phyloP scores from a whole-genome alignment of 53 echinoderm and acorn worm genomes.

The Astropecten irregularis region DNA sequence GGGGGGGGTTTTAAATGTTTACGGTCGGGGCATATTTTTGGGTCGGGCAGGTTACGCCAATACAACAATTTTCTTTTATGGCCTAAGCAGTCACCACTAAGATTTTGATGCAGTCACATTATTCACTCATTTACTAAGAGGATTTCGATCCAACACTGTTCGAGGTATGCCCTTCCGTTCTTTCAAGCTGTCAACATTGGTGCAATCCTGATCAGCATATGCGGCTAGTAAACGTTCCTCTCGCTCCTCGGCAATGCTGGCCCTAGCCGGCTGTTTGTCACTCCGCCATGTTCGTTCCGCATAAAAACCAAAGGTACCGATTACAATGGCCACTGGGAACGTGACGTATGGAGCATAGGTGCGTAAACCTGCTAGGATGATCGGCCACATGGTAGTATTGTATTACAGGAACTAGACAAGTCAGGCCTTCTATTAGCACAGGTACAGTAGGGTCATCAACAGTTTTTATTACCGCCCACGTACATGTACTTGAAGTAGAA shows the following conservation, averaged over 20 bases:
- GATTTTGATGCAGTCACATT: no score
- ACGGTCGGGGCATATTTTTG: no score
- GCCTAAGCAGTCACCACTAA: no score
- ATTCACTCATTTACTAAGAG: constrained; percentile 33
- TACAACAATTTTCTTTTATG: no score
- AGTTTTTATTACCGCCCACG: no score
- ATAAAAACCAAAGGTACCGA: constrained; percentile 90
- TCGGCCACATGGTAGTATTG: constrained; percentile 97
- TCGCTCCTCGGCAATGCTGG: constrained; percentile 82
- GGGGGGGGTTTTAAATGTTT: no score
- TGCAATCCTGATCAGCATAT: constrained; percentile 67
- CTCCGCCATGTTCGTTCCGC: constrained; percentile 77
- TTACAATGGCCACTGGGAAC: constrained; percentile 82
- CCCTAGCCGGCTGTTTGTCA: constrained; percentile 56
- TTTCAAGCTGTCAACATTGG: constrained; percentile 89
- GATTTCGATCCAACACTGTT: constrained; percentile 75
- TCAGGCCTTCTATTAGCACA: no score
- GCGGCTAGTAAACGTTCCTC: constrained; percentile 81
- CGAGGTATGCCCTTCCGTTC: constrained; percentile 81
- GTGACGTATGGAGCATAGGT: constrained; percentile 92
- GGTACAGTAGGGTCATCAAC: no score
- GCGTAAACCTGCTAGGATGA: constrained; percentile 81
- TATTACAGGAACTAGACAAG: no score
- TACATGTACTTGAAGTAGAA: no score
- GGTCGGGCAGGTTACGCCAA: no score